A percentile compares a stretch with the other conserved stretches of the same genome.
phyloP scores from a whole-genome alignment of 2,888 invertebrate species.

The Thalpophila matura region DNA sequence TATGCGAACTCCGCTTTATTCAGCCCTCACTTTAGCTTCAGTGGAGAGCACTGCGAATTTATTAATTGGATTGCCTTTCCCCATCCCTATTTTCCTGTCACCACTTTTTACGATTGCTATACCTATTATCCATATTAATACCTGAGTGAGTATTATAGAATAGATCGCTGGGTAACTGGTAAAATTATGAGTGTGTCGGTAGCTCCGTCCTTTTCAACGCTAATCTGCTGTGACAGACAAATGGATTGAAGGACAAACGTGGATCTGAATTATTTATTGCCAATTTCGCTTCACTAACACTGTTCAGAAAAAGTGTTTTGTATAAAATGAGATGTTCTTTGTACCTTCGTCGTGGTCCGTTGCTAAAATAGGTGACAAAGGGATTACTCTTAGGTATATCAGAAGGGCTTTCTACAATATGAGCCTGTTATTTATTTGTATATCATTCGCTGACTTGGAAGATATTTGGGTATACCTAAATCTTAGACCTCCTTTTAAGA shows the following conservation, averaged over 20 bases:
- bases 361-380: slow-evolving; percentile 25
- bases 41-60: slow-evolving; percentile 34
- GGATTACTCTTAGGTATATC: slow-evolving; percentile 19
- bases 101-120: slow-evolving; percentile 34
- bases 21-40: slow-evolving; percentile 18
- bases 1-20: slow-evolving; percentile 46
- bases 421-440: neutral
- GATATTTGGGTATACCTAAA: too few relatives aligned
- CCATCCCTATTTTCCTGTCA: slow-evolving; percentile 26
- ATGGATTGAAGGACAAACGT: slow-evolving; percentile 60
- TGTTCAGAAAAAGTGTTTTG: slow-evolving; percentile 43
- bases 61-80: slow-evolving; percentile 52
- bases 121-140: slow-evolving; percentile 32
- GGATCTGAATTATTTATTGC: slow-evolving; percentile 60
- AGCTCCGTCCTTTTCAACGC: slow-evolving; percentile 55
- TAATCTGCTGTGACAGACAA: slow-evolving; percentile 58
- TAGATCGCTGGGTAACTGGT: slow-evolving; percentile 21
- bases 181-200: slow-evolving; percentile 21
- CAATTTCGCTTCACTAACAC: slow-evolving; percentile 50
- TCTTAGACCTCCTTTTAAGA: too few relatives aligned
- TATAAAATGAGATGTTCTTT: slow-evolving; percentile 12
- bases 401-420: too few relatives aligned
- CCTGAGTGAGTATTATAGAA: slow-evolving; percentile 11
- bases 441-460: too few relatives aligned
- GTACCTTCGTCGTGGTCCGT: slow-evolving; percentile 1